phyloP scores from a whole-genome alignment of 2,888 invertebrate genomes.

The Merodon equestris region DNA sequence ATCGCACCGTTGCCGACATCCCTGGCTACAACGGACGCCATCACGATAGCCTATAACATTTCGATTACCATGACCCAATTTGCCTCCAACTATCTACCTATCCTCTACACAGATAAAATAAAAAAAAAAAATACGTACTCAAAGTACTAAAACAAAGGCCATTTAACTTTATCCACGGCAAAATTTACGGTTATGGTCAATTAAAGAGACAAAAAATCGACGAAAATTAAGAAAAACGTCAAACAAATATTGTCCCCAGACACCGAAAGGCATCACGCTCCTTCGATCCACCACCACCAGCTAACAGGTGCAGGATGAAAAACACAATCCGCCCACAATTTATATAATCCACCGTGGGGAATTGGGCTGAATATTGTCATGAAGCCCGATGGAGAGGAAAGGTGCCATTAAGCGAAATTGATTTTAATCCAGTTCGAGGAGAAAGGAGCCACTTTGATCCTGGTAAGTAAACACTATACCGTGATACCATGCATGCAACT shows the following conservation, averaged over 20 bases:
- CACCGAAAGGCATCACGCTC: conserved; percentile 1
- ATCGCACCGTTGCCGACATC: too few species aligned
- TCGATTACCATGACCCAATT: conserved; percentile 33
- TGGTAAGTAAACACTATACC: conserved; percentile 18
- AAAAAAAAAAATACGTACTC: conserved; percentile 14
- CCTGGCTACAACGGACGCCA: too few species aligned
- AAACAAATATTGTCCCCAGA: conserved; percentile 16
- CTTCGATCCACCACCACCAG: conserved; percentile 1
- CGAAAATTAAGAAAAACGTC: conserved; percentile 5
- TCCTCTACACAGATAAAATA: not conserved
- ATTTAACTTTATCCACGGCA: conserved; percentile 64
- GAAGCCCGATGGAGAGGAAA: conserved; percentile 3
- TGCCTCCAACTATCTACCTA: conserved; percentile 14
- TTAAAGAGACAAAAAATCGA: conserved; percentile 6
- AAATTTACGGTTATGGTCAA: conserved; percentile 68
- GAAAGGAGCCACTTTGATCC: conserved; percentile 21
- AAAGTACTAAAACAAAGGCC: conserved; percentile 58
- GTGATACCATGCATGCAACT: conserved; percentile 45
- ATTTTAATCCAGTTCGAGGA: conserved; percentile 57
- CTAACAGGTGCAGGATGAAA: conserved; percentile 37
- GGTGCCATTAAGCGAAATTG: conserved; percentile 62
- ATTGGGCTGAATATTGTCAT: not conserved
- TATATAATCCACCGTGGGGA: conserved; percentile 52
- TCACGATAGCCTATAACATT: too few species aligned
- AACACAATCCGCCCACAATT: conserved; percentile 50